Percentiles rank a stretch among this genome's conserved stretches.
Evolutionary conservation across 2,797 vertebrate species (phyloP).

Genomic region (Arctocebus calabarensis): DNA sequence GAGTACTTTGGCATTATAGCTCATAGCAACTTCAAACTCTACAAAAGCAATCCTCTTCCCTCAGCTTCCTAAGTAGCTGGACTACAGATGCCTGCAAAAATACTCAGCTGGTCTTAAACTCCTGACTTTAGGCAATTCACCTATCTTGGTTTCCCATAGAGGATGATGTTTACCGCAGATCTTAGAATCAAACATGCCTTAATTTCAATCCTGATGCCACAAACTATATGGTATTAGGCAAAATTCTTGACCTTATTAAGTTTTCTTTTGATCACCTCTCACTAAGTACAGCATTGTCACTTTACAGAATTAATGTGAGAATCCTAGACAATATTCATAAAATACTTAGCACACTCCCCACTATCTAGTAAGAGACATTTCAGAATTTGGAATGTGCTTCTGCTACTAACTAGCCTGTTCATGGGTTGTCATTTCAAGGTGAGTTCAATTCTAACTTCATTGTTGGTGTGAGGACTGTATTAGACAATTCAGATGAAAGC

Average conservation of each 20-base stretch:
- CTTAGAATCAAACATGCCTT: background rate
- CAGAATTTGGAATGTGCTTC: background rate
- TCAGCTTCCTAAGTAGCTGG: too few species aligned
- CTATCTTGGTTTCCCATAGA: too few species aligned
- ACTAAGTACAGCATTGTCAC: background rate
- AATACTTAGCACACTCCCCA: background rate
- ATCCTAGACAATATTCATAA: background rate
- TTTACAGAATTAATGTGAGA: background rate
- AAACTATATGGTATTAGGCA: background rate
- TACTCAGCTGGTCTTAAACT: too few species aligned
- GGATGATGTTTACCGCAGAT: background rate
- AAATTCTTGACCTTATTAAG: background rate
- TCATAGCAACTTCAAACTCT: too few species aligned
- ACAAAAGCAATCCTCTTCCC: too few species aligned
- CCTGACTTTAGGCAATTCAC: too few species aligned
- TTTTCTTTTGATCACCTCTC: background rate
- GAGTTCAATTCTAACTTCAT: background rate
- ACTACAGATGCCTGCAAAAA: too few species aligned
- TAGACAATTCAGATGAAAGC: constrained; percentile 19
- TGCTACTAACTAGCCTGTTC: background rate
- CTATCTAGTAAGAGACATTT: background rate
- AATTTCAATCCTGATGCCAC: background rate
- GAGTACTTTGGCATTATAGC: too few species aligned
- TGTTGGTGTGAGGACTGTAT: background rate
- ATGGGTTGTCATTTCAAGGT: background rate